Base-by-base conservation (phyloP, 1,140 invertebrate species). In the Chelonus insularis region DNA sequence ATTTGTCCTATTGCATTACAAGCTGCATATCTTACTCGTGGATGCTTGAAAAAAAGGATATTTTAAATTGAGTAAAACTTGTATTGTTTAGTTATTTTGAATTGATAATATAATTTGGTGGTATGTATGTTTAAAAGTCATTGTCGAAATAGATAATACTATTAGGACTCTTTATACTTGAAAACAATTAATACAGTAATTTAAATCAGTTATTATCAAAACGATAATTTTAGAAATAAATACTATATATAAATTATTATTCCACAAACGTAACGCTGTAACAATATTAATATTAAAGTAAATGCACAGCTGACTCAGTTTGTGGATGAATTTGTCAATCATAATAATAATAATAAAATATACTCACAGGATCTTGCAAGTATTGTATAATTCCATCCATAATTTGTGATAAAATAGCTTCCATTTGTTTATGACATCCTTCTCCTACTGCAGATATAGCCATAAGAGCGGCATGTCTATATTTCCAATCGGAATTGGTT, bases 1-100 rank as follows among this genome's bases (percentile, higher is more conserved):
- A 99, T 97, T 83, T 99, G 97, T 11, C 98, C 98, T 36, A 99
- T 87, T n/a, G 96, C 95, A 84, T 99, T 99, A 75, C 98, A 99
- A 45, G 95, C 94, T 21, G 98, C 97, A 74, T 98, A 98, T 41
- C 95, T 85, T 0, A 98, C 96, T 64, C 95, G 83, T 9, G 94
- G 94, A 84, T 97, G 94, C 87, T 92, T 67, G 12, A 80, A 82
- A 68, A 50, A n/a, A n/a, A n/a, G n/a, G n/a, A n/a, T n/a, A n/a
- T n/a, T n/a, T n/a, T n/a, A n/a, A n/a, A n/a, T n/a, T n/a, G n/a
- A n/a, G n/a, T n/a, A n/a, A n/a, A n/a, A n/a, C n/a, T n/a, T n/a
- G n/a, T n/a, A n/a, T n/a, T n/a, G n/a, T n/a, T n/a, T n/a, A n/a
- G n/a, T n/a, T n/a, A n/a, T n/a, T n/a, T n/a, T n/a, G n/a, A n/a